These are phyloP conservation scores for Thomomys bottae DNA, from an alignment of 2,113 vertebrate genomes.

Conservation along the genomic window DNA sequence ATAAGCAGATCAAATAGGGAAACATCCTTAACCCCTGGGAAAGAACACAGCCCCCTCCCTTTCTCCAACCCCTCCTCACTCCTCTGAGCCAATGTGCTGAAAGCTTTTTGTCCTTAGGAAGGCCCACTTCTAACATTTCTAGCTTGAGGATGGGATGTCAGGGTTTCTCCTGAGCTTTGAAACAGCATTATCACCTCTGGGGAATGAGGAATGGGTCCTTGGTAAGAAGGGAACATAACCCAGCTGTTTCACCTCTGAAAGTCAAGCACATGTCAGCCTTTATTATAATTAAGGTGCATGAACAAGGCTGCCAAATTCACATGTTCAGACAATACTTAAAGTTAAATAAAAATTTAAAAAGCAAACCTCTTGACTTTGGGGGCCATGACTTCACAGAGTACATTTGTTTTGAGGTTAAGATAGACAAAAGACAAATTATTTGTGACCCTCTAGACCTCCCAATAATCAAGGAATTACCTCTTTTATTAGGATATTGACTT, in stretches of 20 bases:
- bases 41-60: background rate
- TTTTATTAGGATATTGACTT: too few relatives aligned
- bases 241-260: background rate
- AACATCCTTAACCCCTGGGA: background rate
- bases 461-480: background rate
- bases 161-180: background rate
- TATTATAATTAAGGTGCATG: background rate
- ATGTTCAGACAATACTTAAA: background rate
- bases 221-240: background rate
- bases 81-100: background rate
- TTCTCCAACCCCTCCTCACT: background rate
- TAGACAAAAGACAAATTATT: background rate
- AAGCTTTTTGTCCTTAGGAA: background rate
- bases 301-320: background rate
- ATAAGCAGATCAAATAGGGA: conserved; percentile 21
- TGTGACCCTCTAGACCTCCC: background rate
- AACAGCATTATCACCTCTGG: background rate
- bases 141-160: background rate
- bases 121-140: background rate
- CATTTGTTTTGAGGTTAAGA: background rate
- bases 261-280: background rate
- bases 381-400: background rate
- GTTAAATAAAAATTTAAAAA: background rate
- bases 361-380: background rate
- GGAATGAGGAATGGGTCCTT: background rate